A percentile compares a stretch with the other conserved stretches of the same genome.
Evolutionary conservation across 2,797 vertebrate genomes (phyloP).

Genomic region (Molossus alvarezi): DNA sequence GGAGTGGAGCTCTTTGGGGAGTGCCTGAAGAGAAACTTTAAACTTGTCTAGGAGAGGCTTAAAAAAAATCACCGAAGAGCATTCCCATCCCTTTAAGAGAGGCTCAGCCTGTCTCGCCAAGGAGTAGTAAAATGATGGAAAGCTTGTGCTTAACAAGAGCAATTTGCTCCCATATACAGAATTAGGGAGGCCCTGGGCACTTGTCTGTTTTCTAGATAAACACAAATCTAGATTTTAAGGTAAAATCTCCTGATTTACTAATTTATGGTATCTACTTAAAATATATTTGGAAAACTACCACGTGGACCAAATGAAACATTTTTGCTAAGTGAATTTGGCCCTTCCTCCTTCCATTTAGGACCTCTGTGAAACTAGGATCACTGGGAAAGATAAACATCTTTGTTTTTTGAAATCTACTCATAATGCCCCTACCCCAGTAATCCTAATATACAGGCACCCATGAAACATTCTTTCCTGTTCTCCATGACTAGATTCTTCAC

Average conservation of each 20-base stretch:
- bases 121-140: background rate
- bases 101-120: background rate
- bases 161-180: background rate
- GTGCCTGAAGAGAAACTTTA: background rate
- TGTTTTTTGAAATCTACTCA: background rate
- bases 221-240: conserved; percentile 35
- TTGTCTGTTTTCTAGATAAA: background rate
- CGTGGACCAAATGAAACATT: background rate
- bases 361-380: background rate
- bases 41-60: background rate
- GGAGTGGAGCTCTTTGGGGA: background rate
- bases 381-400: background rate
- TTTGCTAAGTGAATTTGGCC: background rate
- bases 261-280: conserved; percentile 45
- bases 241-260: background rate
- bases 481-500: background rate
- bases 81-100: background rate
- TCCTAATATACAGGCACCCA: background rate
- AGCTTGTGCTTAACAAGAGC: background rate
- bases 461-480: background rate
- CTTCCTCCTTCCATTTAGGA: conserved; percentile 10
- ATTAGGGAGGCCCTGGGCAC: background rate
- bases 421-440: background rate
- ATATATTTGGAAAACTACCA: conserved; percentile 33
- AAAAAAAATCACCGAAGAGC: background rate